Conservation (phyloP, 2,888 invertebrate species). For the Bibio marci region DNA sequence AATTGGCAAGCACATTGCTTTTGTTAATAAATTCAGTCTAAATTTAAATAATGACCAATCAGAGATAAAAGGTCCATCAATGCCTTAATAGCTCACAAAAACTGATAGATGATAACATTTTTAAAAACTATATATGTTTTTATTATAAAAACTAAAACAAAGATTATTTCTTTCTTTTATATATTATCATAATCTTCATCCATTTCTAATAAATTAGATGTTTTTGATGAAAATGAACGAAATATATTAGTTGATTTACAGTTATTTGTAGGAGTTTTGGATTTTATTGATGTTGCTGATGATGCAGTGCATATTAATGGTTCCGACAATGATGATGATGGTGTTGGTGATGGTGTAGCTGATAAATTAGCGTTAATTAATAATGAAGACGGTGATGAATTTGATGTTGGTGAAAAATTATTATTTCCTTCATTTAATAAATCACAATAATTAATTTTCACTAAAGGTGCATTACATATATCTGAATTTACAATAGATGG, state of each 20-base stretch:
- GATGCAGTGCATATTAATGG: neutral
- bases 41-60: too few species aligned
- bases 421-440: constrained; percentile 8
- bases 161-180: too few species aligned
- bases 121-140: too few species aligned
- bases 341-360: neutral
- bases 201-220: constrained; percentile 19
- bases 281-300: constrained; percentile 9
- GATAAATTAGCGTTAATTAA: neutral
- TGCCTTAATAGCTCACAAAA: too few species aligned
- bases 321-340: constrained; percentile 1
- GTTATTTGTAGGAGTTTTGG: constrained; percentile 5
- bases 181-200: constrained; percentile 31
- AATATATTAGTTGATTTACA: constrained; percentile 8
- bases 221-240: constrained; percentile 10
- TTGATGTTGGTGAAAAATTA: neutral
- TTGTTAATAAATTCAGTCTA: too few species aligned
- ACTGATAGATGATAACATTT: too few species aligned
- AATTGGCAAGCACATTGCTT: too few species aligned
- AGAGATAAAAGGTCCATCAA: too few species aligned
- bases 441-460: constrained; percentile 30
- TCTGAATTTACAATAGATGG: constrained; percentile 25
- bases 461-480: constrained; percentile 23
- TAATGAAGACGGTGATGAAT: neutral
- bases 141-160: too few species aligned